Evolutionary conservation across 64 coral and sea anemone species (phyloP).

Genomic region (Trachythela sp.): DNA sequence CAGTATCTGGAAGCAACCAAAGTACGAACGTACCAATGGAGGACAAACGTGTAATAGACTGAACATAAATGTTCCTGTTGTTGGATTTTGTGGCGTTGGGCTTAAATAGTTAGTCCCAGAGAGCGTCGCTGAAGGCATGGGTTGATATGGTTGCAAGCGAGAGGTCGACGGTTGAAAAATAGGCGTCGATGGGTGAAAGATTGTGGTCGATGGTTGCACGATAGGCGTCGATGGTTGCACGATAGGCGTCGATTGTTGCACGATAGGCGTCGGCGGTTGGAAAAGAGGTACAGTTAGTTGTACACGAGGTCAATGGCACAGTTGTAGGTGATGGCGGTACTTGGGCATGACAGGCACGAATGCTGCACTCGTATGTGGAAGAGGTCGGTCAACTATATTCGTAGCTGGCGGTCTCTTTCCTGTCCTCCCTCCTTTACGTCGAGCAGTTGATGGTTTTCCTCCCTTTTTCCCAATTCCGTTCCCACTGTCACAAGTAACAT

Average conservation of each 20-base stretch:
- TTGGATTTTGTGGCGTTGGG: neutral
- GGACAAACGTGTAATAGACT: neutral
- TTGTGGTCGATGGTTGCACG: neutral
- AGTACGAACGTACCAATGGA: neutral
- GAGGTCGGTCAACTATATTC: neutral
- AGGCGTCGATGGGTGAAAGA: neutral
- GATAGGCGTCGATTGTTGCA: no score
- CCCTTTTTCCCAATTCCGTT: neutral
- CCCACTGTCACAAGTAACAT: neutral
- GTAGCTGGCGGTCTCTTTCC: neutral
- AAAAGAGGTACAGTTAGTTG: no score
- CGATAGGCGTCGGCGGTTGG: no score
- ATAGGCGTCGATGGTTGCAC: no score
- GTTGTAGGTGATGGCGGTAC: neutral
- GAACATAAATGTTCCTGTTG: neutral
- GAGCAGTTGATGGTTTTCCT: neutral
- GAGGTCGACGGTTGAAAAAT: neutral
- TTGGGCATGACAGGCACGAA: neutral
- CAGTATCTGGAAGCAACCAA: neutral
- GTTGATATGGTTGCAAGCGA: neutral
- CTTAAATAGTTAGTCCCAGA: neutral
- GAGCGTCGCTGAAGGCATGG: neutral
- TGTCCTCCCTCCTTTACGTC: conserved; percentile 12
- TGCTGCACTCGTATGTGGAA: neutral
- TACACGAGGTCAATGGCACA: no score